phyloP scores from a whole-genome alignment of 2,888 invertebrate species.

The Nephrotoma guestfalica region DNA sequence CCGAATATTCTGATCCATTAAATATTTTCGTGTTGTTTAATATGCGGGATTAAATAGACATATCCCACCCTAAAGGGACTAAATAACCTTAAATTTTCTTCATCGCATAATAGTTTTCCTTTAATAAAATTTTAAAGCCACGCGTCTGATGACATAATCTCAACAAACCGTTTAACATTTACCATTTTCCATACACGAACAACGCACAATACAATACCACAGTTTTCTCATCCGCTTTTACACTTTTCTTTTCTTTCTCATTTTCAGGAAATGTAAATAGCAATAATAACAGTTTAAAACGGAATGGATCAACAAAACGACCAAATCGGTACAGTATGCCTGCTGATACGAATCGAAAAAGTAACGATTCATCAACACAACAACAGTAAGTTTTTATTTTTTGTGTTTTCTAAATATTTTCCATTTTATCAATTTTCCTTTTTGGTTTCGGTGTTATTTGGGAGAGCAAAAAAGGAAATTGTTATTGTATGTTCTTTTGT shows the following conservation, averaged over 20 bases:
- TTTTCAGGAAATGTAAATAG: conserved; percentile 2
- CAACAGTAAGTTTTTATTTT: not conserved
- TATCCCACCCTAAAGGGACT: not conserved
- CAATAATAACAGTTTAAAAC: not conserved
- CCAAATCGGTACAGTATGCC: conserved; percentile 2
- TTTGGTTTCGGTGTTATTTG: not conserved
- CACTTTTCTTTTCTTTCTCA: not conserved
- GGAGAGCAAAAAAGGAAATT: not conserved
- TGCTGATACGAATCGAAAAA: not conserved
- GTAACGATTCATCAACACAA: not conserved
- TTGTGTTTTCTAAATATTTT: not conserved
- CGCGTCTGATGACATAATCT: not conserved
- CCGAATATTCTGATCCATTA: not conserved
- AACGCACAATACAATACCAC: not conserved
- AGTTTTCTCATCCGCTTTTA: not conserved
- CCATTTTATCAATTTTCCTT: not conserved
- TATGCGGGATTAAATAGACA: not conserved
- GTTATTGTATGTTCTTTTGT: not conserved
- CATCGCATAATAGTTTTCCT: not conserved
- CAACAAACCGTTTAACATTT: not conserved
- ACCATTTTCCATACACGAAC: not conserved
- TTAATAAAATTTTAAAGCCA: not conserved
- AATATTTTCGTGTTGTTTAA: not conserved
- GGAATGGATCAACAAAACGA: conserved; percentile 3
- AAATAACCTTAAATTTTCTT: not conserved